Evolutionary conservation across 2,888 invertebrate genomes (phyloP), one percentile per base, ranked within the genome.

Genomic region (Homarus gammarus): DNA sequence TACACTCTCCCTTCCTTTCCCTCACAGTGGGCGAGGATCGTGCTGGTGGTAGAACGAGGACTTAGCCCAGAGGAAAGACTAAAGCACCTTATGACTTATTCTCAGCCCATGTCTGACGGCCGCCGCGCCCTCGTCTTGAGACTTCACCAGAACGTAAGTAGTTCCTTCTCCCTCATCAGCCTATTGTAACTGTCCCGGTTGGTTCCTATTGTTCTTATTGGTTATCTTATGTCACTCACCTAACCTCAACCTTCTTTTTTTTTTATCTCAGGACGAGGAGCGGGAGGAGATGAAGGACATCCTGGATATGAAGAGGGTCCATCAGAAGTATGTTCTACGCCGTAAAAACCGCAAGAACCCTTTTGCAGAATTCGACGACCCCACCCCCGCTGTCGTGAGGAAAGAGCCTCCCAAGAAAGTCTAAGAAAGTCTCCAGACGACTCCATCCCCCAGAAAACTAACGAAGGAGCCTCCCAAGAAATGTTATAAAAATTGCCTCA

Each of bases 31-130:
- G 99, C 99, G 0, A 95, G 99, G 92, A 99, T 99, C 91, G 99
- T 99, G 56, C 95, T 99, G 92, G 99, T 99, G 61, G 98, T 99
- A 36, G 99, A 99, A 94, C 95, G 99, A 94, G 98, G 99, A n/a
- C 98, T 99, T 0, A 96, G 97, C 86, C 98, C 99, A 0, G 95
- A 96, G 18, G 97, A 98, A 93, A 95, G 99, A 44, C 94, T 97
- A 73, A 96, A 96, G 93, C 97, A 98, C 93, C 95, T 99, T 92
- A 95, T 97, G 95, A 96, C 96, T 70, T 99, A 99, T 94, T 98
- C 98, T 51, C 98, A 99, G 93, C 97, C 98, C 0, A 98, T 97
- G 98, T 97, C 97, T 0, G 97, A 96, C 93, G 97, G 97, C 0
- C 95, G 96, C 92, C 95, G 97, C 90, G 98, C 98, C 0, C 94